Base-by-base conservation (phyloP, 2,888 invertebrate species). In the Eilema griseolum region DNA sequence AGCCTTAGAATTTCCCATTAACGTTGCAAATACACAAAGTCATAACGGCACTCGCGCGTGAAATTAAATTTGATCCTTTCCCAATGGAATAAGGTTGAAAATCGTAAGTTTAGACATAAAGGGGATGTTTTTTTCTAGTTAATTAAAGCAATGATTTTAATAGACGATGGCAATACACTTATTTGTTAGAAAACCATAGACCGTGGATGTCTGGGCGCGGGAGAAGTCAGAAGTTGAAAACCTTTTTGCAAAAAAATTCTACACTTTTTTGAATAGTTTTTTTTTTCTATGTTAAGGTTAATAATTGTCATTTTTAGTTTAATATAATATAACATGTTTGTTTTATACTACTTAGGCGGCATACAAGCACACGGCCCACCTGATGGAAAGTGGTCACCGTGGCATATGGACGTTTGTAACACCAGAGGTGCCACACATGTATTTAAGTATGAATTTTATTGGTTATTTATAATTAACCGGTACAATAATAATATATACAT, bases 101-200 rank as follows among this genome's bases (percentile, higher is more conserved):
- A 77, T 77, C 14, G 59, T 67, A 28, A 68, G 66, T 56, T 61
- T 65, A 10, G 5, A 23, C 41, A 20, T 56, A 31, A 71, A 78
- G 77, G 83, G 85, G 83, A 76, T 78, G 69, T 82, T 85, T 88
- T 87, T 85, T 85, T 80, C 80, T 67, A 59, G 78, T 78, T 89
- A 89, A 90, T 89, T 89, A 88, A 83, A 77, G 83, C 79, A 81
- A 85, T 89, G 90, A 87, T 88, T 87, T 87, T 89, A 86, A 89
- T 89, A 88, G 86, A 72, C 77, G 86, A 89, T 89, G 88, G 89
- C 85, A 86, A 88, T 88, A 86, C 81, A 80, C 86, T 87, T 90
- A 89, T 91, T 88, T 89, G 90, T 90, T 88, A 87, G 86, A 81
- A 85, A 91, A 86, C 83, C 89, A 90, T 82, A 73, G 81, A 90